A percentile compares a stretch with the other conserved stretches of the same genome.
Evolutionary conservation across 2,797 vertebrate genomes (phyloP).

Genomic region (Hydrolagus colliei): DNA sequence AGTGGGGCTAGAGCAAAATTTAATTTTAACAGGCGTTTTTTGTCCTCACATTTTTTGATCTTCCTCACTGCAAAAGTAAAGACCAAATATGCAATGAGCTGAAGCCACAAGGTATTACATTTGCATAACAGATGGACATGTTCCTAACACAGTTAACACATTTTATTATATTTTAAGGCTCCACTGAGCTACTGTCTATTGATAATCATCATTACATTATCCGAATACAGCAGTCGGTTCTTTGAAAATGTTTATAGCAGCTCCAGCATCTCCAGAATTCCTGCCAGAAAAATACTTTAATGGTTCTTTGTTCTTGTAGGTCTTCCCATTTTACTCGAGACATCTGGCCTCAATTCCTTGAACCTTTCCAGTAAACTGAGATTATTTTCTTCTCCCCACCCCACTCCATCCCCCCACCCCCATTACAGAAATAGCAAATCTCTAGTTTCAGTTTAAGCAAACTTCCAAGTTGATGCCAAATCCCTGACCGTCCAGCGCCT

Average conservation of each 20-base stretch:
- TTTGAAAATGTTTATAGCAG: background rate
- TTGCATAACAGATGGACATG: background rate
- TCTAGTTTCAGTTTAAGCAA: too few species aligned
- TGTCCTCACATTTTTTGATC: background rate
- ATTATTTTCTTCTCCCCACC: background rate
- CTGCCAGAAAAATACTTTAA: background rate
- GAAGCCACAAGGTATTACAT: background rate
- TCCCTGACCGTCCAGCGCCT: too few species aligned
- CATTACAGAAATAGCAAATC: background rate
- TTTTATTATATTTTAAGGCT: constrained; percentile 13
- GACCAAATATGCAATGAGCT: background rate
- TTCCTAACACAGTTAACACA: background rate
- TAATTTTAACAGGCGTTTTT: background rate
- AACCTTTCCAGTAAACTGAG: background rate
- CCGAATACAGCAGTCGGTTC: too few species aligned
- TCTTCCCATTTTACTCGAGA: background rate
- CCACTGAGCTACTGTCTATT: background rate
- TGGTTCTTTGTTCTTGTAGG: background rate
- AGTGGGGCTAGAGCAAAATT: background rate
- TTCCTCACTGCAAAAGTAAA: too few species aligned
- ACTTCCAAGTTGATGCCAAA: too few species aligned
- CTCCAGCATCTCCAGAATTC: too few species aligned
- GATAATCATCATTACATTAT: background rate
- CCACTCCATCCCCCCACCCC: background rate
- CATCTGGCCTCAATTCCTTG: background rate